Conservation (phyloP, 1,140 invertebrate genomes). For the Hermetia illucens region DNA sequence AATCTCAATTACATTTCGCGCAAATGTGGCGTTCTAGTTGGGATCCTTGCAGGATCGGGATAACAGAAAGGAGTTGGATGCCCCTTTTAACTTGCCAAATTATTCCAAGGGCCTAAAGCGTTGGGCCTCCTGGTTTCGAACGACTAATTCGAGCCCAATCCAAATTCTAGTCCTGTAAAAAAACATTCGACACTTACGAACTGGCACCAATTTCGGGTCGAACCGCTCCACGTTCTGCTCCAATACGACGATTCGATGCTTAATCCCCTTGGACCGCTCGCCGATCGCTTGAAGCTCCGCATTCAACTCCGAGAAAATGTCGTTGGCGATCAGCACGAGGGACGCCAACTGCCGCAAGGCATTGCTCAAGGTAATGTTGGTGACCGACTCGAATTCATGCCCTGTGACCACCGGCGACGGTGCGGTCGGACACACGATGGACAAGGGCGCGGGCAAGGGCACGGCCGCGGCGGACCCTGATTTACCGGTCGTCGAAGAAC, state of each 20-base stretch:
- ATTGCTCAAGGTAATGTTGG: constrained; percentile 61
- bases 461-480: constrained; percentile 19
- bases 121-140: no score
- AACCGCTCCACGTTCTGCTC: constrained; percentile 44
- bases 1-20: no score
- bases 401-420: constrained; percentile 33
- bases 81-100: no score
- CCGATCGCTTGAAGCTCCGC: constrained; percentile 49
- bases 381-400: constrained; percentile 57
- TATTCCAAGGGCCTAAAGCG: no score
- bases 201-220: constrained; percentile 66
- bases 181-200: constrained; percentile 69
- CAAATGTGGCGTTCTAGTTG: no score
- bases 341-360: constrained; percentile 61
- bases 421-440: constrained; percentile 3
- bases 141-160: no score
- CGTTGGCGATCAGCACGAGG: constrained; percentile 58
- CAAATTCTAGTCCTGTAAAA: no score
- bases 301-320: constrained; percentile 60
- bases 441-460: no score
- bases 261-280: constrained; percentile 45
- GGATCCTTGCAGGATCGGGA: no score
- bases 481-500: constrained; percentile 2
- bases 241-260: constrained; percentile 43
- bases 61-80: no score